Percentiles rank a stretch among this genome's conserved stretches.
Conservation (phyloP, 1,140 invertebrate species). For the Helicoverpa armigera region DNA sequence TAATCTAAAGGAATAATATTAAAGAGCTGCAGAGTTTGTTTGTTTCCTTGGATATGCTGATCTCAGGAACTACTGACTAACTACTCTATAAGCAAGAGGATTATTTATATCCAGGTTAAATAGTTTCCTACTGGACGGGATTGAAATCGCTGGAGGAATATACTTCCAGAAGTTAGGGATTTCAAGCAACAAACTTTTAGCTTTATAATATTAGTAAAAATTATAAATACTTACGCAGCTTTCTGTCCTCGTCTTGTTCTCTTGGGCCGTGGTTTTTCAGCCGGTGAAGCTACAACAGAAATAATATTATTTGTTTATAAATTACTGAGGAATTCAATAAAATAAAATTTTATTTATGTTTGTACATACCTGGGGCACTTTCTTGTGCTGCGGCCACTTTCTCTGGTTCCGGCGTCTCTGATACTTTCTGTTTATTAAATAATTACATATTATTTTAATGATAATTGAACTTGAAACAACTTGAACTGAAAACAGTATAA, state of each 20-base stretch:
- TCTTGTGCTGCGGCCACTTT: slow-evolving; percentile 56
- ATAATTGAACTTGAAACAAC: too few relatives aligned
- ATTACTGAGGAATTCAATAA: too few relatives aligned
- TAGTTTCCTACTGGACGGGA: too few relatives aligned
- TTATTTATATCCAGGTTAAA: too few relatives aligned
- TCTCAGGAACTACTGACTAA: too few relatives aligned
- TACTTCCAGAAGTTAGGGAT: too few relatives aligned
- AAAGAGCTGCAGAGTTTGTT: too few relatives aligned
- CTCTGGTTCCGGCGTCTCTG: slow-evolving; percentile 59
- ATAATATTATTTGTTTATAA: background rate
- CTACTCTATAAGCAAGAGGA: too few relatives aligned
- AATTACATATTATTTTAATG: background rate
- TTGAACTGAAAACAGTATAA: too few relatives aligned
- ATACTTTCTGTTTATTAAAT: slow-evolving; percentile 61
- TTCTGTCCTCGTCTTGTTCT: slow-evolving; percentile 70
- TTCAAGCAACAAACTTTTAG: background rate
- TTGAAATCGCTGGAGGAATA: too few relatives aligned
- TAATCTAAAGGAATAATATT: too few relatives aligned
- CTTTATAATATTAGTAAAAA: background rate
- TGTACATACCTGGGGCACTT: slow-evolving; percentile 62
- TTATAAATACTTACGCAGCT: slow-evolving; percentile 64
- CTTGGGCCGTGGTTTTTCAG: slow-evolving; percentile 75
- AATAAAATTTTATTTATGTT: background rate
- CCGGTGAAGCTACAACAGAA: slow-evolving; percentile 64
- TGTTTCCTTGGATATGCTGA: too few relatives aligned